Percentiles rank a stretch among this genome's conserved stretches.
Conservation (phyloP, 2,888 invertebrate genomes). For the Drosophila siamana region DNA sequence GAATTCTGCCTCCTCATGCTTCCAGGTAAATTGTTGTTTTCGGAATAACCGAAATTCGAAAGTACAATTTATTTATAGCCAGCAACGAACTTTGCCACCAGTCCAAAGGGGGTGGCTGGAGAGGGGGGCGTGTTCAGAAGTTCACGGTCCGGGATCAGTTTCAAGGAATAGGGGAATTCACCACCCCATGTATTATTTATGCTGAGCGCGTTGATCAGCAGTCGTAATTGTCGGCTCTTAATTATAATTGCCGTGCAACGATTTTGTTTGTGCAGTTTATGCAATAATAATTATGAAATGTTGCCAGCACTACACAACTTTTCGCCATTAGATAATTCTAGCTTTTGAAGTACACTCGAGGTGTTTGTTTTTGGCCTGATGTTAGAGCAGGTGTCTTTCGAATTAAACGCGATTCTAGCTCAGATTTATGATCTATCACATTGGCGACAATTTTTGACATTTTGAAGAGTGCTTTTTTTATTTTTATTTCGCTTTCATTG, state of each 20-base stretch:
- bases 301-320: neutral
- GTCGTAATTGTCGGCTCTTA: conserved; percentile 1
- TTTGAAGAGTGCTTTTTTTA: too few species aligned
- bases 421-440: too few species aligned
- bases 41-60: conserved; percentile 57
- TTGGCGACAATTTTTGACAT: too few species aligned
- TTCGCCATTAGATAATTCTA: conserved; percentile 9
- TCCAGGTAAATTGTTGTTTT: conserved; percentile 35
- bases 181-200: conserved; percentile 31
- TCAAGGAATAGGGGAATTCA: conserved; percentile 31
- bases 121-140: neutral
- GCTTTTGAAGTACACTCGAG: conserved; percentile 4
- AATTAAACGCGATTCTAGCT: too few species aligned
- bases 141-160: conserved; percentile 5
- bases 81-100: neutral
- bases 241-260: conserved; percentile 15
- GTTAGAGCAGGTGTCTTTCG: too few species aligned
- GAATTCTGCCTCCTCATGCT: conserved; percentile 54
- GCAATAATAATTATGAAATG: conserved; percentile 18
- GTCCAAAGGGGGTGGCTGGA: too few species aligned
- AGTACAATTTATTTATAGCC: conserved; percentile 40
- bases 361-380: neutral
- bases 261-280: conserved; percentile 11
- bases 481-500: too few species aligned
- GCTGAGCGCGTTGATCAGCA: conserved; percentile 20